Percentiles rank a stretch among this genome's conserved stretches.
Evolutionary conservation across 2,797 vertebrate genomes (phyloP).

Genomic region (Botia almorhae): DNA sequence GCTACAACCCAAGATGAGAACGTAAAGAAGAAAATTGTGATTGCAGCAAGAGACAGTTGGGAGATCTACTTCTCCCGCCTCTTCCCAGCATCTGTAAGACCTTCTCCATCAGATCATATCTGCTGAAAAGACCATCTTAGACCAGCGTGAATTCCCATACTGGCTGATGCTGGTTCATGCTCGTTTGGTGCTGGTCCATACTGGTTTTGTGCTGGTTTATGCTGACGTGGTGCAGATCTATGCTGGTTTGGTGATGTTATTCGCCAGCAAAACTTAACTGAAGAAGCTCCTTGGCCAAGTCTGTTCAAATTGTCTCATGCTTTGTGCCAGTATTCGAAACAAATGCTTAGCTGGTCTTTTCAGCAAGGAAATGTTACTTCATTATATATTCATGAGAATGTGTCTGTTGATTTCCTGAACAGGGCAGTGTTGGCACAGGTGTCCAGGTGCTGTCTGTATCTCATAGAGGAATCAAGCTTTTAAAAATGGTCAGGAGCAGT

Average conservation of each 20-base stretch:
- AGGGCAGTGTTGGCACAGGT: constrained; percentile 96
- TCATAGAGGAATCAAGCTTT: constrained; percentile 89
- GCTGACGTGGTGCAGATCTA: no score
- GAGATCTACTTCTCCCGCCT: constrained; percentile 96
- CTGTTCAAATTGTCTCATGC: no score
- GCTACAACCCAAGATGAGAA: constrained; percentile 83
- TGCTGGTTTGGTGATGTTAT: not conserved
- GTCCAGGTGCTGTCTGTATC: constrained; percentile 94
- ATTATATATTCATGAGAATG: not conserved
- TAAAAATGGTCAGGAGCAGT: constrained; percentile 86
- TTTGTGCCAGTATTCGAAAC: not conserved
- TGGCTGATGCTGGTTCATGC: not conserved
- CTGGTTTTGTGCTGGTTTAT: not conserved
- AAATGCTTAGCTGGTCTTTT: not conserved
- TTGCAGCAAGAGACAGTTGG: constrained; percentile 83
- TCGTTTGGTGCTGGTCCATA: not conserved
- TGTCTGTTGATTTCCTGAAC: constrained; percentile 53
- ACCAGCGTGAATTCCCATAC: not conserved
- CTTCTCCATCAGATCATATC: not conserved
- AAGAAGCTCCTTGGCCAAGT: no score
- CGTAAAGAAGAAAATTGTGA: constrained; percentile 85
- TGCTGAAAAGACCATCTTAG: not conserved
- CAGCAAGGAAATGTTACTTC: not conserved
- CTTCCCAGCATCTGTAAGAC: constrained; percentile 92
- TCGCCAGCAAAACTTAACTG: not conserved